These are phyloP conservation scores for Chymomyza fuscimana DNA, from an alignment of 2,888 invertebrate genomes.

Conservation along the genomic window DNA sequence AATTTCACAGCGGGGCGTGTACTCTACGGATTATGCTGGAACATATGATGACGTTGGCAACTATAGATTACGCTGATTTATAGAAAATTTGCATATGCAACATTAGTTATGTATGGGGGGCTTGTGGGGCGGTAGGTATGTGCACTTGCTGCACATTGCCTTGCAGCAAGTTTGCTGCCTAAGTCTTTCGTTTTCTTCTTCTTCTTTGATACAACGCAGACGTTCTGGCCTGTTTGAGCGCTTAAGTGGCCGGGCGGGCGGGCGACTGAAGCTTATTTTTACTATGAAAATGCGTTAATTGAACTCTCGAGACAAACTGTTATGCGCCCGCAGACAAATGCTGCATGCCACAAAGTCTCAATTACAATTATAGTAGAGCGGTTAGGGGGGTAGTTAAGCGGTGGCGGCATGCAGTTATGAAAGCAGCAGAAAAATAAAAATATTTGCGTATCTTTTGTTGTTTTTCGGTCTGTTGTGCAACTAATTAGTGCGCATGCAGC, in stretches of 20 bases:
- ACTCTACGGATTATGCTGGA: background rate
- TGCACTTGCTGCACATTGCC: background rate
- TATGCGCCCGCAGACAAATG: constrained; percentile 57
- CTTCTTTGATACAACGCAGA: constrained; percentile 42
- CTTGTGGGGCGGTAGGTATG: too few species aligned
- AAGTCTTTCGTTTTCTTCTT: constrained; percentile 62
- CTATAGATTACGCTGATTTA: constrained; percentile 10
- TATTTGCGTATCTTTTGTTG: constrained; percentile 74
- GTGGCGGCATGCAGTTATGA: constrained; percentile 50
- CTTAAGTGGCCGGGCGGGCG: constrained; percentile 51
- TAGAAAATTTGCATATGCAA: constrained; percentile 64
- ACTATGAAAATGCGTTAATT: constrained; percentile 68
- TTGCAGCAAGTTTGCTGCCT: constrained; percentile 63
- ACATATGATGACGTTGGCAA: background rate
- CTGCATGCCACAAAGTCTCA: constrained; percentile 42
- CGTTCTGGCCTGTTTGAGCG: constrained; percentile 76
- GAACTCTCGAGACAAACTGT: constrained; percentile 73
- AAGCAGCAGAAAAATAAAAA: constrained; percentile 48
- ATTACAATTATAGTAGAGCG: constrained; percentile 34
- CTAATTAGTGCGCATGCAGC: constrained; percentile 74
- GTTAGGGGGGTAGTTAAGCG: background rate
- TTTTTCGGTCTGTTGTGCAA: constrained; percentile 75
- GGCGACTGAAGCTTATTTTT: constrained; percentile 25
- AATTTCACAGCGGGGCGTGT: constrained; percentile 56
- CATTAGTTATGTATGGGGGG: background rate